Evolutionary conservation across 2,113 vertebrate species (phyloP).

Genomic region (Gallinago media): DNA sequence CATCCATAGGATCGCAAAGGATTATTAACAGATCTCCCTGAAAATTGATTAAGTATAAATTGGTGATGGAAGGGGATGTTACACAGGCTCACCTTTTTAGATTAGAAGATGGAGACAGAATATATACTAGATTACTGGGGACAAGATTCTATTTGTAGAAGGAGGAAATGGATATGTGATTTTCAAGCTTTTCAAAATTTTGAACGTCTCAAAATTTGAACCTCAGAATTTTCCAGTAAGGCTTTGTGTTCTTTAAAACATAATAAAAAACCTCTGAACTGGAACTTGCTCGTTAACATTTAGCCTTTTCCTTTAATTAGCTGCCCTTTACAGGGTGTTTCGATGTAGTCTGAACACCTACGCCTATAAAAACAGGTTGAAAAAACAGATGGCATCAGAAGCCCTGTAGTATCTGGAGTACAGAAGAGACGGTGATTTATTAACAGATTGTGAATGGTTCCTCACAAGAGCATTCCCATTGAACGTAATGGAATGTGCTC

Average conservation of each 20-base stretch:
- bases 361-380: background rate
- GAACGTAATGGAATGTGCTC: background rate
- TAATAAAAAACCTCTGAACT: rapidly evolving
- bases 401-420: rapidly evolving
- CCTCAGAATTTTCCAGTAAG: background rate
- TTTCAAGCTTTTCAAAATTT: background rate
- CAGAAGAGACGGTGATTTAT: background rate
- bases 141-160: background rate
- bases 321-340: background rate
- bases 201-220: background rate
- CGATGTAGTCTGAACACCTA: background rate
- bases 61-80: background rate
- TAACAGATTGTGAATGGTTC: background rate
- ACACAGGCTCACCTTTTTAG: background rate
- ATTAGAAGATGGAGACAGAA: background rate
- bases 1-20: background rate
- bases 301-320: background rate
- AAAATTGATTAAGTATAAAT: background rate
- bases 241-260: background rate
- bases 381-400: background rate
- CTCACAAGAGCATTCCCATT: background rate
- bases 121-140: background rate
- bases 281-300: background rate
- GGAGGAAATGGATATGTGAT: background rate
- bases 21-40: background rate